Base-by-base conservation (phyloP, 2,113 vertebrate genomes). In the Sitta europaea region DNA sequence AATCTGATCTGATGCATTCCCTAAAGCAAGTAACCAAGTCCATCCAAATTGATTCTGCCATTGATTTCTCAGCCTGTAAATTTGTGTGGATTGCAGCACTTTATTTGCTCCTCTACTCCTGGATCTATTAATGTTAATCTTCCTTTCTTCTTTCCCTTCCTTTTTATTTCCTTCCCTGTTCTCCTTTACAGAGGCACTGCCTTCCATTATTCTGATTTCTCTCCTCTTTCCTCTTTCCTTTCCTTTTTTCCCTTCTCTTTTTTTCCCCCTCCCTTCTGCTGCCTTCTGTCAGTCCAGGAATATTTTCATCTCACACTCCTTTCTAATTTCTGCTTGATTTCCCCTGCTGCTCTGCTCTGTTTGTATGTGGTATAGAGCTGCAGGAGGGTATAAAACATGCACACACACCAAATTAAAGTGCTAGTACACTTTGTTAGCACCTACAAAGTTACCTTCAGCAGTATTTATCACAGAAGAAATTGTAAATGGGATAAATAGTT, bases 281-380 rank as follows among this genome's bases (percentile, higher is more conserved):
- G 59, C 77, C 65, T 92, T 94, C 62, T 80, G 70, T 77, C 84
- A 71, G 88, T 65, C 78, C 68, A 79, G 67, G 67, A 90, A 38
- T 47, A 35, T 96, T 96, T 96, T 61, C 58, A 80, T 79, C 86
- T 92, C 58, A 57, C 50, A 70, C 42, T 86, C 55, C 29, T 62
- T 96, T 90, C 90, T 92, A 76, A 87, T 91, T 96, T 86, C 65
- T 92, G 45, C 80, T 85, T 97, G 53, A 75, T 74, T 87, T 97
- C 92, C 78, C 94, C 81, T 59, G 92, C 94, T 97, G 91, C 47
- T 93, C 47, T 62, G 77, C 91, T 66, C 66, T 90, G 77, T 91
- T 92, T 92, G 87, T 92, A 35, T 92, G 77, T 70, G 50, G 50
- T 85, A n/a, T 29, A 65, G 47, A 95, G 80, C 93, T 91, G 85